These are phyloP conservation scores for Vannuccia rotundouncinata DNA, from an alignment of 2,888 invertebrate genomes.

Conservation along the genomic window DNA sequence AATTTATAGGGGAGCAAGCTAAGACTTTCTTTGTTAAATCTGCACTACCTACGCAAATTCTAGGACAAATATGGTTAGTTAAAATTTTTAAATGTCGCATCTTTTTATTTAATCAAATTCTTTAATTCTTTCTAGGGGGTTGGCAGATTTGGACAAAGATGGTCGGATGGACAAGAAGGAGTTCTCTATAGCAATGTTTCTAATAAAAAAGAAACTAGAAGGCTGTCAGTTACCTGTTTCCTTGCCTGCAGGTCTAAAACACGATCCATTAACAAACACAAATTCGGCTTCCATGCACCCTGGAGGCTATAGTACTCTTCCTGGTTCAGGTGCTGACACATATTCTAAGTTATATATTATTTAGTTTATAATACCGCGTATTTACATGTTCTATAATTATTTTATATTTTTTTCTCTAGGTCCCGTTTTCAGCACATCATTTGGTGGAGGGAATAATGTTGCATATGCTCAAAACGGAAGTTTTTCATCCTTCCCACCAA, in stretches of 20 bases:
- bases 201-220: conserved; percentile 69
- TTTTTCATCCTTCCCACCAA: neutral
- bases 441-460: neutral
- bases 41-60: conserved; percentile 49
- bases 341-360: neutral
- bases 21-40: conserved; percentile 55
- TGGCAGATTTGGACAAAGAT: conserved; percentile 56
- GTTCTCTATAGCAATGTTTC: conserved; percentile 56
- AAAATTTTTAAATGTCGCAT: conserved; percentile 22
- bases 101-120: neutral
- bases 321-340: neutral
- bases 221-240: conserved; percentile 80
- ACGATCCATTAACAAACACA: too few species aligned
- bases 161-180: conserved; percentile 57
- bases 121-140: conserved; percentile 45
- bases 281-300: conserved; percentile 42
- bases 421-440: too few species aligned
- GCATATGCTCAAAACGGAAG: neutral
- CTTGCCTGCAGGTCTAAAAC: conserved; percentile 66
- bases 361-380: neutral
- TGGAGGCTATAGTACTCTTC: neutral
- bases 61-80: conserved; percentile 55
- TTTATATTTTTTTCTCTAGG: neutral
- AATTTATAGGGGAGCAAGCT: conserved; percentile 52
- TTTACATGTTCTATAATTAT: neutral